Evolutionary conservation across 2,797 vertebrate species (phyloP).

Genomic region (Luscinia luscinia): DNA sequence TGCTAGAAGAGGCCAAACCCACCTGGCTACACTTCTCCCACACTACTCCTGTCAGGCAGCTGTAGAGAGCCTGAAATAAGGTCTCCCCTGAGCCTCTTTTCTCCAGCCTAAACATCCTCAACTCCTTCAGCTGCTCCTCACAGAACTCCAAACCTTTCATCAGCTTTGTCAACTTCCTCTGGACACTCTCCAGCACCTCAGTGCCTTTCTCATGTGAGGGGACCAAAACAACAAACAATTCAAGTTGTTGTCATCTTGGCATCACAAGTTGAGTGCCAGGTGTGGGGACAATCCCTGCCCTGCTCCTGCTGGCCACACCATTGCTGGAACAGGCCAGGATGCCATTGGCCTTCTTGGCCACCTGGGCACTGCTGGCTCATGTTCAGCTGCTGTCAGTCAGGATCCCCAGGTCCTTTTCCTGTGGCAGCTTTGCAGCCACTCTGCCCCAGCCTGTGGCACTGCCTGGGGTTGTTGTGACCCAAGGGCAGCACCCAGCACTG

Average conservation of each 20-base stretch:
- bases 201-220: background rate
- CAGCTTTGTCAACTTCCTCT: background rate
- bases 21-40: background rate
- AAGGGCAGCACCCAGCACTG: background rate
- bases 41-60: background rate
- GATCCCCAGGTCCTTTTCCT: background rate
- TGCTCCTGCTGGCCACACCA: background rate
- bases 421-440: background rate
- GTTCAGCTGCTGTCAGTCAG: background rate
- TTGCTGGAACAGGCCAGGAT: background rate
- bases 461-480: background rate
- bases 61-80: accelerated
- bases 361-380: background rate
- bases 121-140: background rate
- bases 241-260: background rate
- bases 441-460: background rate
- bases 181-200: background rate
- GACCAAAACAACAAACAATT: accelerated
- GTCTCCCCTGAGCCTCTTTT: background rate
- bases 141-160: background rate
- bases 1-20: background rate
- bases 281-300: background rate
- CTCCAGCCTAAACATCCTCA: background rate
- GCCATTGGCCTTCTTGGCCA: background rate
- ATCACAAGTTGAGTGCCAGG: accelerated